These are phyloP conservation scores for Pyrrhura leucotis DNA, from an alignment of 2,797 vertebrate genomes.

Conservation along the genomic window DNA sequence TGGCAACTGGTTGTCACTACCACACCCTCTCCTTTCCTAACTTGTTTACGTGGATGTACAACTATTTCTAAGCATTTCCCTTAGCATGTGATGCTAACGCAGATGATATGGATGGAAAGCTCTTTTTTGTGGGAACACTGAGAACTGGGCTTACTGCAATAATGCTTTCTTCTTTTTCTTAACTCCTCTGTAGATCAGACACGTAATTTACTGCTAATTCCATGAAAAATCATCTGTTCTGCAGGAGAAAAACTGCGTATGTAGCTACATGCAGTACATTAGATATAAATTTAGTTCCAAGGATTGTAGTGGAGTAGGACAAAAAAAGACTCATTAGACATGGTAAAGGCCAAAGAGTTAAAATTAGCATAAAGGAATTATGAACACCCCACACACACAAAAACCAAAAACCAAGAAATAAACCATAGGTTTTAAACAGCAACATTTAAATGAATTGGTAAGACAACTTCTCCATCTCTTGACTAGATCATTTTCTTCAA, in stretches of 20 bases:
- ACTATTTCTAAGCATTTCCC: constrained; percentile 34
- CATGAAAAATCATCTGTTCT: not conserved
- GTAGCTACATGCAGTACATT: not conserved
- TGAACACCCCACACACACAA: no score
- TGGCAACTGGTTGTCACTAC: constrained; percentile 38
- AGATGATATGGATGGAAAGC: not conserved
- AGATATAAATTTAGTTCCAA: not conserved
- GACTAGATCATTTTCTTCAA: not conserved
- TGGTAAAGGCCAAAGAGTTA: not conserved
- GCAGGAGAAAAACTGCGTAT: not conserved
- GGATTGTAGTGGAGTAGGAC: not conserved
- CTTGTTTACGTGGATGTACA: constrained; percentile 34
- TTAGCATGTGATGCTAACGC: not conserved
- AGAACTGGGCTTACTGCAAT: not conserved
- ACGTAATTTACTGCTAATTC: not conserved
- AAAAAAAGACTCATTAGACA: not conserved
- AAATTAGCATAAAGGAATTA: not conserved
- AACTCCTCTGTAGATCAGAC: not conserved
- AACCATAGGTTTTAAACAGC: not conserved
- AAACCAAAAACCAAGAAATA: not conserved
- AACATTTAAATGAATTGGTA: not conserved
- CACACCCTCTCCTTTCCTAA: constrained; percentile 23
- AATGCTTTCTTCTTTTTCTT: not conserved
- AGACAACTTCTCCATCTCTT: not conserved
- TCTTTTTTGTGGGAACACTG: not conserved